These are phyloP conservation scores for Drosophila bunnanda DNA, from an alignment of 2,888 invertebrate species.

Conservation along the genomic window DNA sequence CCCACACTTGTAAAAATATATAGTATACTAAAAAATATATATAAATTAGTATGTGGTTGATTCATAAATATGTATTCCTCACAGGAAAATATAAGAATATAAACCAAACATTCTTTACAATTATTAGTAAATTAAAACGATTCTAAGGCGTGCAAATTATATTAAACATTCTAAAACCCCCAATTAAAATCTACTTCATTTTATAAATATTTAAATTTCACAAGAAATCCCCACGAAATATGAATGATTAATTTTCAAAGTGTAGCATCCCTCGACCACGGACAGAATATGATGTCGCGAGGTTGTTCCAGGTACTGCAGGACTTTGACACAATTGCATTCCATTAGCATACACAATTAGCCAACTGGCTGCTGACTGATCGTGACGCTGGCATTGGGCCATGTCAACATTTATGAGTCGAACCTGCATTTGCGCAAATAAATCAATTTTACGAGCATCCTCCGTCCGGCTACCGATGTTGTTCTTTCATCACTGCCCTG, in stretches of 20 bases:
- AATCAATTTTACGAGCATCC: constrained; percentile 57
- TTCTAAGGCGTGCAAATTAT: too few relatives aligned
- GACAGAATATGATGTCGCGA: constrained; percentile 34
- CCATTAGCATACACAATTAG: constrained; percentile 80
- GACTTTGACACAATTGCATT: constrained; percentile 76
- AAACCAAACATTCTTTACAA: too few relatives aligned
- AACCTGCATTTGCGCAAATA: constrained; percentile 59
- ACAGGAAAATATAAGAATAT: too few relatives aligned
- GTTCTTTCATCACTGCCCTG: constrained; percentile 63
- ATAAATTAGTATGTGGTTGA: not conserved
- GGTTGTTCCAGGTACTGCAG: constrained; percentile 67
- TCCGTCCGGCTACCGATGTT: constrained; percentile 57
- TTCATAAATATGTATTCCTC: too few relatives aligned
- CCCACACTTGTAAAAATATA: constrained; percentile 12
- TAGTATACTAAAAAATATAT: not conserved
- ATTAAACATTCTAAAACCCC: too few relatives aligned
- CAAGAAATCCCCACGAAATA: not conserved
- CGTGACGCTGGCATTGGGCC: constrained; percentile 45
- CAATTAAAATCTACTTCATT: not conserved
- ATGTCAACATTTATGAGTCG: constrained; percentile 59
- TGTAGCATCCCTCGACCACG: constrained; percentile 24
- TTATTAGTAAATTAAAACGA: too few relatives aligned
- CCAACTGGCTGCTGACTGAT: constrained; percentile 51
- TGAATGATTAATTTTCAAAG: constrained; percentile 17
- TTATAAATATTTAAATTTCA: not conserved